These are phyloP conservation scores for Phortica magna DNA, from an alignment of 2,888 invertebrate species.

Conservation along the genomic window DNA sequence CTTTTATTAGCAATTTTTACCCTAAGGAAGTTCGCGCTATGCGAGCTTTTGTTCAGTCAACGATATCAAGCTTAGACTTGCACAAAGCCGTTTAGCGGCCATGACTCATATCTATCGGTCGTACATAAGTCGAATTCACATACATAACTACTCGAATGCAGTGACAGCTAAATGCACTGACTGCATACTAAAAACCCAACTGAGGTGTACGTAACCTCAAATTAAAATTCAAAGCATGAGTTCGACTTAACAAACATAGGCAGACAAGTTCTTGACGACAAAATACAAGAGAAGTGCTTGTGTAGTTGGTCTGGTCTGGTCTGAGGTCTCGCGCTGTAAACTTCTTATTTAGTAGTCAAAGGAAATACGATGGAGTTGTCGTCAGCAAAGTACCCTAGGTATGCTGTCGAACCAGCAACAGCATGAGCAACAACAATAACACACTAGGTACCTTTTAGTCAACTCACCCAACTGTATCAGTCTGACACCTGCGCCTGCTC, in stretches of 20 bases:
- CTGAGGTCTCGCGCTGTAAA: background rate
- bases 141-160: background rate
- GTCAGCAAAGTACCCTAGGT: background rate
- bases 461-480: background rate
- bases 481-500: background rate
- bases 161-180: constrained; percentile 5
- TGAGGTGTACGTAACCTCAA: constrained; percentile 6
- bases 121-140: background rate
- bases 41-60: background rate
- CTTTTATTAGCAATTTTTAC: background rate
- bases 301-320: background rate
- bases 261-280: background rate
- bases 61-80: no score
- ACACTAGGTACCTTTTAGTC: background rate
- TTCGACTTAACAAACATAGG: constrained; percentile 4
- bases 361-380: background rate
- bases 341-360: background rate
- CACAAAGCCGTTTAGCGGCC: background rate
- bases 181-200: constrained; percentile 21
- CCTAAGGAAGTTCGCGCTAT: background rate
- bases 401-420: background rate
- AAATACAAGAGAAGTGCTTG: background rate
- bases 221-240: constrained; percentile 27
- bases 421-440: no score
- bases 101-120: constrained; percentile 30